Base-by-base conservation (phyloP, 2,797 vertebrate genomes). In the Otus scops region DNA sequence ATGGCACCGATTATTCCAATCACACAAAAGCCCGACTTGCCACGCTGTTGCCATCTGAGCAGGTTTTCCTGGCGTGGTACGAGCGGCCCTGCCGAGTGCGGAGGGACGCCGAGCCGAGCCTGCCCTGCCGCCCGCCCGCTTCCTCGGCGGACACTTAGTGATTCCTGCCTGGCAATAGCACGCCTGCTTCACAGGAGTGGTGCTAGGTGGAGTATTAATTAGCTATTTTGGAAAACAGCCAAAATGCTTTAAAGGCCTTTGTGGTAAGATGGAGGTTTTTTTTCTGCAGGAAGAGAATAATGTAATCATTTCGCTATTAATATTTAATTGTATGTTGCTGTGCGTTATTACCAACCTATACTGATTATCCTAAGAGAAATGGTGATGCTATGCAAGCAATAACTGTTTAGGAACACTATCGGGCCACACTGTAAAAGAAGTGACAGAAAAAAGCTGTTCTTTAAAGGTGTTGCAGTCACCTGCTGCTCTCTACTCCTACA, bases 161-260 rank as follows among this genome's bases (percentile, higher is more conserved):
- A 64, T 59, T 84, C 81, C 67, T 74, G 87, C 84, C 82, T 61
- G 91, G 54, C 38, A 47, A 24, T 48, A 88, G 74, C 47, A 10
- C 3, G 7, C 23, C 73, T 39, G 56, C 32, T 38, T 39, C 71
- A 19, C 60, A 74, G 75, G 41, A 88, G 47, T 18, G 53, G 8
- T 16, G 32, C 59, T 34, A 21, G 60, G 65, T 81, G 77, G 38
- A 65, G 47, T 16, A 47, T 67, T 86, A 51, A 92, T 76, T 81
- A 94, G 63, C 67, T 86, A 9, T 8, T 82, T 11, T 90, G 93
- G 93, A 90, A 80, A 95, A 85, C 26, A 85, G 91, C 85, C 92
- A 95, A 18, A 67, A 92, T 74, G 85, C 82, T 88, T 90, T 94
- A 94, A 93, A 96, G 93, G 73, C 80, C 78, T 97, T 97, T 97